Conservation (phyloP, 2,888 invertebrate genomes). For the Coelinius sp. region DNA sequence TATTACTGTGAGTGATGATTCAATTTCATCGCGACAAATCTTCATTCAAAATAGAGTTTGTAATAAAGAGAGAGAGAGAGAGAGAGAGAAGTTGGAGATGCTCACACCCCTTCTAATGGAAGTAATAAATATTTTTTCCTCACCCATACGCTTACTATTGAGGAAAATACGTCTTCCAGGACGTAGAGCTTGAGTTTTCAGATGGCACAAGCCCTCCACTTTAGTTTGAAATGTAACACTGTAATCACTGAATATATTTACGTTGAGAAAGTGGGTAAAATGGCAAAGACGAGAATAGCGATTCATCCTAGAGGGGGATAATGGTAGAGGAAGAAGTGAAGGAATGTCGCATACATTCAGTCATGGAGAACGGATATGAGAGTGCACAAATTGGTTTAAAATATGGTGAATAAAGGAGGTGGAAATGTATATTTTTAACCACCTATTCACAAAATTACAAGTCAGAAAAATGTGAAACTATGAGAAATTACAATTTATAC, state of each 20-base stretch:
- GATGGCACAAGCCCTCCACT: slow-evolving; percentile 17
- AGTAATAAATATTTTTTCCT: slow-evolving; percentile 45
- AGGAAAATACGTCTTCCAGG: slow-evolving; percentile 22
- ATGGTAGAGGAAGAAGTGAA: slow-evolving; percentile 1
- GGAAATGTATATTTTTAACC: neutral
- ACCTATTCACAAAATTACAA: slow-evolving; percentile 59
- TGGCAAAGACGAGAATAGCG: slow-evolving; percentile 9
- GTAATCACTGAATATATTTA: slow-evolving; percentile 46
- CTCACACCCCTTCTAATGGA: neutral
- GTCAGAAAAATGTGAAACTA: slow-evolving; percentile 60
- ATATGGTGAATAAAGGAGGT: neutral
- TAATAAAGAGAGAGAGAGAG: neutral
- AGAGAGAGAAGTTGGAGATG: neutral
- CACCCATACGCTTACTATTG: neutral
- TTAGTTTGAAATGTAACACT: slow-evolving; percentile 32
- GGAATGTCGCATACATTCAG: slow-evolving; percentile 10
- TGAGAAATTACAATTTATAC: slow-evolving; percentile 61
- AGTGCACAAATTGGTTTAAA: neutral
- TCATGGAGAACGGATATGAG: slow-evolving; percentile 9
- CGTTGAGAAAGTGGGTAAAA: slow-evolving; percentile 24
- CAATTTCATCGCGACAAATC: neutral
- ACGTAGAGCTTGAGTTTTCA: slow-evolving; percentile 23
- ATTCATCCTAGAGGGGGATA: slow-evolving; percentile 13
- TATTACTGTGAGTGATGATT: too few relatives aligned
- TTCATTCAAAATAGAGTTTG: neutral